phyloP scores from a whole-genome alignment of 1,140 invertebrate species.

The Leptopilina clavipes region DNA sequence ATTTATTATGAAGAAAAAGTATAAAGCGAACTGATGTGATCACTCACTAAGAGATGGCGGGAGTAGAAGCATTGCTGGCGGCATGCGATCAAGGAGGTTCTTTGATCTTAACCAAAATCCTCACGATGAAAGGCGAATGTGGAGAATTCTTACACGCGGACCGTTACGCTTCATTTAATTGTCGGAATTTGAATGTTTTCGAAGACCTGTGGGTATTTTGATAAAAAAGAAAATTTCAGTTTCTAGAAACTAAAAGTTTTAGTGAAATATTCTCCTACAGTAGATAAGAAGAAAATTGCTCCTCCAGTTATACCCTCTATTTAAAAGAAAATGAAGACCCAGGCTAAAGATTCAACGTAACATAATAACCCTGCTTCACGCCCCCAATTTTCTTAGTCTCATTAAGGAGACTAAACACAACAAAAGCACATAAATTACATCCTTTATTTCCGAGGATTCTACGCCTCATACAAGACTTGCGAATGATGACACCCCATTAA shows the following conservation, averaged over 20 bases:
- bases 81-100: conserved; percentile 67
- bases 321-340: no score
- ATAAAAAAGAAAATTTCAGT: no score
- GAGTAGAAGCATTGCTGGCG: conserved; percentile 55
- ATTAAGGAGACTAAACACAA: conserved; percentile 10
- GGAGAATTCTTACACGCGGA: conserved; percentile 63
- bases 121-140: conserved; percentile 69
- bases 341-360: not conserved
- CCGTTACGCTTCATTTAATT: conserved; percentile 71
- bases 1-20: not conserved
- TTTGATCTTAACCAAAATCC: conserved; percentile 71
- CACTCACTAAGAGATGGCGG: conserved; percentile 60
- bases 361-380: not conserved
- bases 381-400: conserved; percentile 18
- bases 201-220: no score
- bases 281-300: conserved; percentile 53
- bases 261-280: conserved; percentile 35
- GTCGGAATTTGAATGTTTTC: conserved; percentile 65
- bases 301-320: not conserved
- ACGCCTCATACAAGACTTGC: conserved; percentile 23
- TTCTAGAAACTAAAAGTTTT: no score
- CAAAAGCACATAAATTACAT: conserved; percentile 25
- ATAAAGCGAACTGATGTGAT: conserved; percentile 52
- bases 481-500: conserved; percentile 31
- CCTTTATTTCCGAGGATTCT: conserved; percentile 8